Conservation (phyloP, 2,797 vertebrate genomes). For the Prionace glauca region DNA sequence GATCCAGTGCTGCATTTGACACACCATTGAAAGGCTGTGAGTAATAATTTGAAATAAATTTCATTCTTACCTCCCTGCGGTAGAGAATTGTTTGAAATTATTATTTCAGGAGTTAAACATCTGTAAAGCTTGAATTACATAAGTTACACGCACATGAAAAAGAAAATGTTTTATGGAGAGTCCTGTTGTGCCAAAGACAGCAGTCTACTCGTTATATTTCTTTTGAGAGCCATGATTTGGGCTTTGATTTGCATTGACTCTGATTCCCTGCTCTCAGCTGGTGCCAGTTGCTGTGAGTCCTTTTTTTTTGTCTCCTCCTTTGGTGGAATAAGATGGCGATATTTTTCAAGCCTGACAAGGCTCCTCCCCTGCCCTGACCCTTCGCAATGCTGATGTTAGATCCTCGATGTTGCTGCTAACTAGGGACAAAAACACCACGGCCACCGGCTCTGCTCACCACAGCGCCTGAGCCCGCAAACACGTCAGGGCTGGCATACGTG, state of each 20-base stretch:
- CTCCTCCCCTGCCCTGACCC: background rate
- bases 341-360: background rate
- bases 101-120: slow-evolving; percentile 32
- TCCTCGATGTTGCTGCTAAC: background rate
- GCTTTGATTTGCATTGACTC: background rate
- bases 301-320: background rate
- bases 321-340: background rate
- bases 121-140: background rate
- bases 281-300: background rate
- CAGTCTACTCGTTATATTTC: background rate
- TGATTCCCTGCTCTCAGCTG: background rate
- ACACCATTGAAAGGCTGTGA: background rate
- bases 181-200: background rate
- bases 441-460: background rate
- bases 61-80: background rate
- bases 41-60: background rate
- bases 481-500: background rate
- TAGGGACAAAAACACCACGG: background rate
- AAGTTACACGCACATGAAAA: slow-evolving; percentile 9
- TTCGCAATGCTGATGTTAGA: background rate
- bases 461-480: background rate
- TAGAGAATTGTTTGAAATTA: background rate
- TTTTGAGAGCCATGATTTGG: background rate
- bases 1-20: background rate
- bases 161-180: slow-evolving; percentile 4